phyloP scores from a whole-genome alignment of 2,888 invertebrate genomes.

The Epinotia brunnichana region DNA sequence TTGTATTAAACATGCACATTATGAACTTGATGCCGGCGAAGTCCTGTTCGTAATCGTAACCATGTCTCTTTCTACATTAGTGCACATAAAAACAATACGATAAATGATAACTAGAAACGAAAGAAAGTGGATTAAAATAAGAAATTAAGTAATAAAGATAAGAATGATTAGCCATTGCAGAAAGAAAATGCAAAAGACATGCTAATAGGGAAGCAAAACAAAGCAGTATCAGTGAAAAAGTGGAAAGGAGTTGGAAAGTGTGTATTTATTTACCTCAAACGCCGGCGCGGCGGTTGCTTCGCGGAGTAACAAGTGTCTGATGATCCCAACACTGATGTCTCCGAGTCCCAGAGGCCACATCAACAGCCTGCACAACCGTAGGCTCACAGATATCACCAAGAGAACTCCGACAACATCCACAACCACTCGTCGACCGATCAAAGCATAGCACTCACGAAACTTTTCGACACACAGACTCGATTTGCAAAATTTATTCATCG shows the following conservation, averaged over 20 bases:
- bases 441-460: conserved; percentile 80
- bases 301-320: conserved; percentile 55
- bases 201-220: background rate
- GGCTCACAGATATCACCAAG: conserved; percentile 64
- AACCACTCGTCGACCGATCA: conserved; percentile 76
- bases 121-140: background rate
- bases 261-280: conserved; percentile 41
- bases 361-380: conserved; percentile 60
- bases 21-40: background rate
- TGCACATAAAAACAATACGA: background rate
- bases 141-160: conserved; percentile 43
- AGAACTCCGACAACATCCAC: conserved; percentile 67
- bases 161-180: conserved; percentile 40
- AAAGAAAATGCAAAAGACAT: conserved; percentile 47
- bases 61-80: background rate
- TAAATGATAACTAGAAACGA: background rate
- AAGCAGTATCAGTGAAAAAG: conserved; percentile 9
- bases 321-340: conserved; percentile 51
- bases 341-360: conserved; percentile 53
- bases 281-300: conserved; percentile 52
- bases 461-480: conserved; percentile 81
- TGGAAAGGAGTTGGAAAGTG: background rate
- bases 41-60: background rate
- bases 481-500: conserved; percentile 84
- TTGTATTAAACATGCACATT: background rate